Evolutionary conservation across 2,797 vertebrate species (phyloP).

Genomic region (Sebastes alutus): DNA sequence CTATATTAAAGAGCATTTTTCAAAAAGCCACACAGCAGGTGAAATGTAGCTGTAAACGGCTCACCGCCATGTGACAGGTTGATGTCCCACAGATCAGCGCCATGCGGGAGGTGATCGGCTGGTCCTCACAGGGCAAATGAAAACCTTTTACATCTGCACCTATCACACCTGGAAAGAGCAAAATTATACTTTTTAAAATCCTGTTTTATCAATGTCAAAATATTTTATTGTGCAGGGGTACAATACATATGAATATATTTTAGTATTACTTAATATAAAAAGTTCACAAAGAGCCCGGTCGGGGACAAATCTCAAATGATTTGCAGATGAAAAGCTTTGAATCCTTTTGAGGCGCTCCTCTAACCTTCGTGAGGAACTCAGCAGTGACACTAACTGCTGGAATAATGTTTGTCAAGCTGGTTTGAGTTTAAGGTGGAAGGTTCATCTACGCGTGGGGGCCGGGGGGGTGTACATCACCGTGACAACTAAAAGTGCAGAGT

Average conservation of each 20-base stretch:
- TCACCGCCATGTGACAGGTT: slow-evolving; percentile 97
- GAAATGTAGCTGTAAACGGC: slow-evolving; percentile 48
- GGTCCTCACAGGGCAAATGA: slow-evolving; percentile 87
- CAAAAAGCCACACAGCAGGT: slow-evolving; percentile 58
- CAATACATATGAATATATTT: not conserved
- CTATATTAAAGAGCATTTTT: not conserved
- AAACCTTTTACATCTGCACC: slow-evolving; percentile 91
- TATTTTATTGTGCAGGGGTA: not conserved
- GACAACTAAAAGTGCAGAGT: slow-evolving; percentile 47
- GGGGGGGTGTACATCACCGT: slow-evolving; percentile 35
- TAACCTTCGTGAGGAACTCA: slow-evolving; percentile 26
- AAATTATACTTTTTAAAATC: not conserved
- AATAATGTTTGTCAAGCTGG: slow-evolving; percentile 72
- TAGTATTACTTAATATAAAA: not conserved
- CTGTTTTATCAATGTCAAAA: accelerated
- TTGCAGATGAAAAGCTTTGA: slow-evolving; percentile 10
- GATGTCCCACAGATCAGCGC: slow-evolving; percentile 97
- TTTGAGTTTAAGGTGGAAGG: slow-evolving; percentile 58
- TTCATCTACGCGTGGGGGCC: not conserved
- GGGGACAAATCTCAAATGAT: not conserved
- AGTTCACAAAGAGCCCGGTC: not conserved
- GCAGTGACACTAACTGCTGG: slow-evolving; percentile 59
- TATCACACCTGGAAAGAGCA: slow-evolving; percentile 86
- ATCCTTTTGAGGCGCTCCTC: slow-evolving; percentile 20
- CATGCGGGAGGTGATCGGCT: slow-evolving; percentile 88